Percentiles rank a stretch among this genome's conserved stretches.
Conservation (phyloP, 2,797 vertebrate species). For the Meda fulgida region DNA sequence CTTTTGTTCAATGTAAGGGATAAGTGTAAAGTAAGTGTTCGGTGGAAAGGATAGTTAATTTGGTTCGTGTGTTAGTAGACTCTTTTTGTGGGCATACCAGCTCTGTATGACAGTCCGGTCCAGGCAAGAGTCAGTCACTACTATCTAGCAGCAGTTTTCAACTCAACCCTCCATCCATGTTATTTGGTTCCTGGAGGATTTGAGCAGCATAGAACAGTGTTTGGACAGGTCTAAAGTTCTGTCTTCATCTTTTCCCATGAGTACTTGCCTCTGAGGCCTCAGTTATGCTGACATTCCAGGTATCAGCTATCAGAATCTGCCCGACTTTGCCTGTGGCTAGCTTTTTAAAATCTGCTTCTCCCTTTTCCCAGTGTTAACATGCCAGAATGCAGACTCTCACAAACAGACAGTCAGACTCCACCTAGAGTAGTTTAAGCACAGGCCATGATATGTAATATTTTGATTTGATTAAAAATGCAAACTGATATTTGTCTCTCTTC, state of each 20-base stretch:
- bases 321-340: conserved; percentile 71
- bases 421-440: conserved; percentile 10
- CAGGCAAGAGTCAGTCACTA: conserved; percentile 14
- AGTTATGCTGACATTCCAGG: conserved; percentile 62
- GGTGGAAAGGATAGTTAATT: background rate
- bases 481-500: background rate
- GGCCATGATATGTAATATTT: conserved; percentile 27
- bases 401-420: background rate
- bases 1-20: background rate
- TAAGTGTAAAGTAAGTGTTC: no score
- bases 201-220: conserved; percentile 19
- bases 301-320: conserved; percentile 69
- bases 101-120: background rate
- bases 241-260: conserved; percentile 71
- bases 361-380: conserved; percentile 75
- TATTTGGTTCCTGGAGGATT: background rate
- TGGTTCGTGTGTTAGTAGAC: background rate
- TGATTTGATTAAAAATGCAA: conserved; percentile 20
- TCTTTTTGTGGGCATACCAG: background rate
- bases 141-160: conserved; percentile 33
- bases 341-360: conserved; percentile 69
- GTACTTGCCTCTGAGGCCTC: conserved; percentile 57
- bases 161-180: background rate
- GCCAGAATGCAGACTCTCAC: conserved; percentile 55
- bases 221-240: conserved; percentile 71